Evolutionary conservation across 2,888 invertebrate genomes (phyloP), one percentile per base, ranked within the genome.

Genomic region (Caradrina clavipalpis): DNA sequence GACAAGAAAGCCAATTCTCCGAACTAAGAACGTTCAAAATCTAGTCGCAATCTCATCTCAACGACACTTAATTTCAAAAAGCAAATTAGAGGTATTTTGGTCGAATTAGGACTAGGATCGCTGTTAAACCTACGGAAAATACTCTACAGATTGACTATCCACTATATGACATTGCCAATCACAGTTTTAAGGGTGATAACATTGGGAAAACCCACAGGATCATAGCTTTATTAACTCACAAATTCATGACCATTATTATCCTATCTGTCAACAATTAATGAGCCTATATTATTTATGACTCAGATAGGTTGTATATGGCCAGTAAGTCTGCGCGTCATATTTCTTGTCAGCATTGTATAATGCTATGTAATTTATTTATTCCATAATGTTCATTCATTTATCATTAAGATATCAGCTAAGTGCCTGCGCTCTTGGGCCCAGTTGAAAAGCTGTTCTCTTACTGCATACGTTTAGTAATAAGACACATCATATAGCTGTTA

Each of bases 311-410:
- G 31, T 53, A 54, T 49, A 78, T 45, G 65, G 53, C 59, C 53
- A 53, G 55, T 11, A 31, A 50, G 57, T 63, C 50, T 54, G 54
- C 64, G 47, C 57, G 35, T 76, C 73, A 72, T 76, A 82, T 73
- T 78, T 62, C 63, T 72, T 78, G 76, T 72, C 71, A 78, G 61
- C 63, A 66, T 73, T 75, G 80, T 73, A 69, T 78, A 82, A 81
- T 80, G 53, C 42, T 50, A 39, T 54, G 57, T 80, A 70, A 78
- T 80, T 70, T 80, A 80, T 80, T 70, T 78, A 80, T 74, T 63
- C 72, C 22, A 68, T 80, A 76, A 73, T 72, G 72, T 69, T 58
- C 63, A 75, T 81, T 77, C 69, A 82, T 81, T 79, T 62, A 73
- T 76, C 77, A 77, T 68, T 72, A 61, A 53, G 73, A 79, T 82